Percentiles rank a stretch among this genome's conserved stretches.
These are phyloP conservation scores for Ibidorhyncha struthersii DNA, from an alignment of 2,113 vertebrate genomes.

Conservation along the genomic window DNA sequence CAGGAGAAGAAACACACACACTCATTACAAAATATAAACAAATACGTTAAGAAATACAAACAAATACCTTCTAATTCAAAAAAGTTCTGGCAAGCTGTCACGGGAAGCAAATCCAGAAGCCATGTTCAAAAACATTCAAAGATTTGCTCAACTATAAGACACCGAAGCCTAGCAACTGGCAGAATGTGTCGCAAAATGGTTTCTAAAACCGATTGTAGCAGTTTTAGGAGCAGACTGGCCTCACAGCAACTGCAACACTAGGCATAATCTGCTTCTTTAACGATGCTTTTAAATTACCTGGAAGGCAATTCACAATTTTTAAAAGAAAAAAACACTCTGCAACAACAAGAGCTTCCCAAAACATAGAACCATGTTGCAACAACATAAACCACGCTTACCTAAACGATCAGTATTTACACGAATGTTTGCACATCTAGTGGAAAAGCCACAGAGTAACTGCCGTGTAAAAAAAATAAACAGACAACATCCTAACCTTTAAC, in stretches of 20 bases:
- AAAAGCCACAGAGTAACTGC: neutral
- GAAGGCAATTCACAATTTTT: neutral
- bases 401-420: rapidly evolving
- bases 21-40: neutral
- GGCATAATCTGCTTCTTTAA: neutral
- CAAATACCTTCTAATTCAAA: neutral
- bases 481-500: rapidly evolving
- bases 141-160: neutral
- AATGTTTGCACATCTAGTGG: too few relatives aligned
- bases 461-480: rapidly evolving
- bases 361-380: rapidly evolving
- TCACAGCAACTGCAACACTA: neutral
- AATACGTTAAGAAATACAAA: neutral
- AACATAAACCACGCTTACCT: rapidly evolving
- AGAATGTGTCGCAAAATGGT: neutral
- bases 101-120: neutral
- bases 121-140: neutral
- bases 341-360: neutral
- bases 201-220: neutral
- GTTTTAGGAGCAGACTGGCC: neutral
- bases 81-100: neutral
- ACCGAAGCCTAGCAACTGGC: neutral
- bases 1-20: rapidly evolving
- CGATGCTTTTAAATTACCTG: neutral
- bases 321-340: neutral